These are phyloP conservation scores for Hipparchia semele DNA, from an alignment of 2,888 invertebrate species.

Conservation along the genomic window DNA sequence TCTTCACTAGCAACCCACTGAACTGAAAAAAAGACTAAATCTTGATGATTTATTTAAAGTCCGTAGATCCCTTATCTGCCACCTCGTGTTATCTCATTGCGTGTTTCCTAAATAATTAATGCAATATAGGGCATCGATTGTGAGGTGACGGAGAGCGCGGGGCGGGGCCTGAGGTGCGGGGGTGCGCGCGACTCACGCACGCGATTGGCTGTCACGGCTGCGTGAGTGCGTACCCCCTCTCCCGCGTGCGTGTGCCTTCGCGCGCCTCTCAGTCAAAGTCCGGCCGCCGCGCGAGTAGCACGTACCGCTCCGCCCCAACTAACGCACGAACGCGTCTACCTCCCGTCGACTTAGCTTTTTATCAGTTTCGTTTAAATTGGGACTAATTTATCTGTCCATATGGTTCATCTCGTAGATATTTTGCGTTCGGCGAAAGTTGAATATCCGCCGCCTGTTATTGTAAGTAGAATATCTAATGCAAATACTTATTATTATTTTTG, in stretches of 20 bases:
- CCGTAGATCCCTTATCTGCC: conserved; percentile 79
- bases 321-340: conserved; percentile 64
- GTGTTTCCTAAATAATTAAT: conserved; percentile 84
- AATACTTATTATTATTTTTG: conserved; percentile 23
- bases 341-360: conserved; percentile 52
- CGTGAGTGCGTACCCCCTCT: conserved; percentile 79
- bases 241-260: conserved; percentile 77
- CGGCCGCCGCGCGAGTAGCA: conserved; percentile 60
- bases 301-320: conserved; percentile 60
- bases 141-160: conserved; percentile 77
- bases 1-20: conserved; percentile 38
- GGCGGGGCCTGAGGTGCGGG: conserved; percentile 69
- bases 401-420: conserved; percentile 92
- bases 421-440: conserved; percentile 91
- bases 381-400: conserved; percentile 85
- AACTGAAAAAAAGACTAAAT: conserved; percentile 44
- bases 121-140: conserved; percentile 84
- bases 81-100: conserved; percentile 83
- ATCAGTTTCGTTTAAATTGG: conserved; percentile 64
- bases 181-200: conserved; percentile 82
- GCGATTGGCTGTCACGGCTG: conserved; percentile 78
- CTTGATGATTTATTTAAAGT: conserved; percentile 76
- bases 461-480: conserved; percentile 79
- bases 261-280: conserved; percentile 72
- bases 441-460: conserved; percentile 88